Evolutionary conservation across 2,113 vertebrate species (phyloP).

Genomic region (Alligator sinensis): DNA sequence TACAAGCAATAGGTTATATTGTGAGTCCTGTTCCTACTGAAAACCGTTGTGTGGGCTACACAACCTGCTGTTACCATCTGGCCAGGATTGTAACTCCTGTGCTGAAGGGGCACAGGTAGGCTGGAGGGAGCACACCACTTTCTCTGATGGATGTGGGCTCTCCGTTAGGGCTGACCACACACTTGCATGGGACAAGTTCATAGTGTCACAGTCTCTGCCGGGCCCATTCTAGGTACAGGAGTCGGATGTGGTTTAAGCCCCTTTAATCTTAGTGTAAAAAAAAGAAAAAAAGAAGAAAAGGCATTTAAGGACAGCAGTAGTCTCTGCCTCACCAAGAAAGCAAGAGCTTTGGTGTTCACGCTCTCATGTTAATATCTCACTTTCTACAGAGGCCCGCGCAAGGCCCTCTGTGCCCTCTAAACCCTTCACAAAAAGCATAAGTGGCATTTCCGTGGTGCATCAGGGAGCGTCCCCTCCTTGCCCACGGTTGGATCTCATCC

Average conservation of each 20-base stretch:
- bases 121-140: neutral
- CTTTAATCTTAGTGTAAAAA: too few relatives aligned
- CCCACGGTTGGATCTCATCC: too few relatives aligned
- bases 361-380: too few relatives aligned
- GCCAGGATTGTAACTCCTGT: neutral
- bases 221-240: neutral
- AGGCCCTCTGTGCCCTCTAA: neutral
- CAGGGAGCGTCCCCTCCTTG: too few relatives aligned
- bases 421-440: neutral
- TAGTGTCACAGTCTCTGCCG: neutral
- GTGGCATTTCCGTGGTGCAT: fast-evolving
- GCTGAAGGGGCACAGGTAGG: neutral
- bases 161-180: neutral
- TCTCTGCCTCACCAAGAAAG: neutral
- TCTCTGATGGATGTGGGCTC: neutral
- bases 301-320: neutral
- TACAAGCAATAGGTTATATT: neutral
- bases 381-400: neutral
- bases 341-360: fast-evolving
- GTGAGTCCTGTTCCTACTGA: neutral
- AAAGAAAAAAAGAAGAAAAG: neutral
- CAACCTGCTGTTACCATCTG: neutral
- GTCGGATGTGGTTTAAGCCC: neutral
- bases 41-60: neutral
- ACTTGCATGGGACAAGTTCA: neutral